Evolutionary conservation across 2,797 vertebrate genomes (phyloP).

Genomic region (Chloroceryle inda): DNA sequence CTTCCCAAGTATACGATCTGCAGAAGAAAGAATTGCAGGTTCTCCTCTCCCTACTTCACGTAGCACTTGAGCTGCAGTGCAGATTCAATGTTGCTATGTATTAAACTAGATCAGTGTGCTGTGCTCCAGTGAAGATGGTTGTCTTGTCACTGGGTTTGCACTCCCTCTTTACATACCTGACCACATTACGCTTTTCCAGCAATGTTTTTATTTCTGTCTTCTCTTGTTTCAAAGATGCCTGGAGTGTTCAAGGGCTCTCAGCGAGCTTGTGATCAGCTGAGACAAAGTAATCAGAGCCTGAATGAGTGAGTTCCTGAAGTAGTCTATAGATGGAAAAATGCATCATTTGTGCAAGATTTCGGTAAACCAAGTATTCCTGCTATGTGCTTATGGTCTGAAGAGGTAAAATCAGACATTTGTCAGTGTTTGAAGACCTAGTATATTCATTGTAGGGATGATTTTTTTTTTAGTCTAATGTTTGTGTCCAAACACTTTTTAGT

Average conservation of each 20-base stretch:
- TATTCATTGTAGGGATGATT: background rate
- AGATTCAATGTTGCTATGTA: background rate
- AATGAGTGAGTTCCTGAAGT: background rate
- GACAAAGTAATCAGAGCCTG: background rate
- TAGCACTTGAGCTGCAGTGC: background rate
- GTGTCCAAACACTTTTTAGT: background rate
- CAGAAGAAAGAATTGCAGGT: background rate
- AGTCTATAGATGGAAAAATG: background rate
- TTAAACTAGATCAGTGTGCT: fast-evolving
- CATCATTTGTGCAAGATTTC: background rate
- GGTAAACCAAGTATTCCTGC: background rate
- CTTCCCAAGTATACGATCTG: fast-evolving
- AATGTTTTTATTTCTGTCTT: fast-evolving
- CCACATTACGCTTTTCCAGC: fast-evolving
- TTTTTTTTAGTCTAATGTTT: background rate
- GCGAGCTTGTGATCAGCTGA: background rate
- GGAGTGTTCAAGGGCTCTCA: background rate
- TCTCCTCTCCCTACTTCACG: fast-evolving
- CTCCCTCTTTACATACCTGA: fast-evolving
- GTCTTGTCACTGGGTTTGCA: background rate
- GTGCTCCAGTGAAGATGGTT: fast-evolving
- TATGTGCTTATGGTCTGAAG: background rate
- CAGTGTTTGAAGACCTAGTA: background rate
- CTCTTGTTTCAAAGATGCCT: background rate
- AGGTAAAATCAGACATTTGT: background rate